A percentile compares a stretch with the other conserved stretches of the same genome.
Evolutionary conservation across 1,140 invertebrate genomes (phyloP).

Genomic region (Eurytemora carolleeae): DNA sequence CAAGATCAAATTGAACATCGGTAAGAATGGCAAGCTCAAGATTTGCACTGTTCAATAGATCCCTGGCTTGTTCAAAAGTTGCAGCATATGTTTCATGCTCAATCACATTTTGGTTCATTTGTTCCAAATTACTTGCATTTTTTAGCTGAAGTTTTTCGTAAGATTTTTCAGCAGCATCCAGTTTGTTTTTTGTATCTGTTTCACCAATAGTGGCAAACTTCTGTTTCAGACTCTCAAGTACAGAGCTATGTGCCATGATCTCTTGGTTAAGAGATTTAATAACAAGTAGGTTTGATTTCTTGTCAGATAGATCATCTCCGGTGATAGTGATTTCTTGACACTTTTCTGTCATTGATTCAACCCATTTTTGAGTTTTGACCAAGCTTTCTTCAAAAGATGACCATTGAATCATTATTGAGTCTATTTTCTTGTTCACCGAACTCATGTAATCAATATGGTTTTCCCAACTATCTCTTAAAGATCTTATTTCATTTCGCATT

Average conservation of each 20-base stretch:
- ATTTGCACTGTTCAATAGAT: slow-evolving; percentile 48
- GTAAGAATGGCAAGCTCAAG: slow-evolving; percentile 41
- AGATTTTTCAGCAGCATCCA: slow-evolving; percentile 42
- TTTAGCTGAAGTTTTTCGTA: slow-evolving; percentile 44
- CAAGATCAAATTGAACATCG: slow-evolving; percentile 45
- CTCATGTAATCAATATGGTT: slow-evolving; percentile 59
- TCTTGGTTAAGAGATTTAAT: slow-evolving; percentile 57
- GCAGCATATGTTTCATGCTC: slow-evolving; percentile 62
- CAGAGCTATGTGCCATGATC: slow-evolving; percentile 51
- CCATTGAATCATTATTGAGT: slow-evolving; percentile 60
- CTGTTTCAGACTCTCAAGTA: slow-evolving; percentile 52
- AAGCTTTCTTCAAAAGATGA: slow-evolving; percentile 76
- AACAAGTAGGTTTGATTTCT: slow-evolving; percentile 56
- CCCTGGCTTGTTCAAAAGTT: slow-evolving; percentile 46
- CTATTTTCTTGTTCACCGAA: slow-evolving; percentile 58
- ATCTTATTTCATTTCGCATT: slow-evolving; percentile 56
- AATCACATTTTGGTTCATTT: slow-evolving; percentile 43
- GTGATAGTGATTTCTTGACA: slow-evolving; percentile 39
- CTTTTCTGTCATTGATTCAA: slow-evolving; percentile 47
- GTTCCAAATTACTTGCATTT: slow-evolving; percentile 40
- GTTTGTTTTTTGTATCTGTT: slow-evolving; percentile 45
- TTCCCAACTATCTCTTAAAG: slow-evolving; percentile 60
- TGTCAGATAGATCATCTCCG: slow-evolving; percentile 53
- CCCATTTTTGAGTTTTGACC: slow-evolving; percentile 52
- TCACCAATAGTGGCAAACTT: slow-evolving; percentile 49